Conservation (phyloP, 2,888 invertebrate species). For the Subacronicta megacephala region DNA sequence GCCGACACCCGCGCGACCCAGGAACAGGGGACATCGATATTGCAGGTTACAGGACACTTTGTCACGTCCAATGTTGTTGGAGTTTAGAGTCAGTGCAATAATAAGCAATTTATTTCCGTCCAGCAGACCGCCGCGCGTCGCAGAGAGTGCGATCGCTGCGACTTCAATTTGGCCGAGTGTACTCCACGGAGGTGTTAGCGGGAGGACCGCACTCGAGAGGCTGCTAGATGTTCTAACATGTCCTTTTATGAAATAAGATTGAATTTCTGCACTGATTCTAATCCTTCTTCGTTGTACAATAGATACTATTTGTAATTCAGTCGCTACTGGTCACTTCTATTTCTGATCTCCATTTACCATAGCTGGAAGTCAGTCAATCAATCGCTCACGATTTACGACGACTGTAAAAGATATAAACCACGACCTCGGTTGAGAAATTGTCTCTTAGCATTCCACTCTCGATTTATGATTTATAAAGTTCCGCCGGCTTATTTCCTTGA, state of each 20-base stretch:
- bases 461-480: conserved; percentile 3
- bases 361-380: too few species aligned
- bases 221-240: neutral
- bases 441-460: conserved; percentile 4
- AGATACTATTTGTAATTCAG: too few species aligned
- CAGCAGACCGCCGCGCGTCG: conserved; percentile 8
- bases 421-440: neutral
- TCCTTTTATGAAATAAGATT: neutral
- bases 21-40: conserved; percentile 7
- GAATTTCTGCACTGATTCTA: neutral
- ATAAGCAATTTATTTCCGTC: conserved; percentile 51
- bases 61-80: conserved; percentile 20
- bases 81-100: conserved; percentile 42
- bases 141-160: conserved; percentile 16
- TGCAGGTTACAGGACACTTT: conserved; percentile 20
- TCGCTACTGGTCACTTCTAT: too few species aligned
- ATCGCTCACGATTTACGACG: too few species aligned
- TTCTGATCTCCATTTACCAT: too few species aligned
- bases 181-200: neutral
- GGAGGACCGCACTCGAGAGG: neutral
- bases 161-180: conserved; percentile 25
- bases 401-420: too few species aligned
- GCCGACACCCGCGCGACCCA: neutral
- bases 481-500: conserved; percentile 10
- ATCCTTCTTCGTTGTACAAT: too few species aligned